phyloP scores from a whole-genome alignment of 2,113 vertebrate genomes.

The Gymnogyps californianus region DNA sequence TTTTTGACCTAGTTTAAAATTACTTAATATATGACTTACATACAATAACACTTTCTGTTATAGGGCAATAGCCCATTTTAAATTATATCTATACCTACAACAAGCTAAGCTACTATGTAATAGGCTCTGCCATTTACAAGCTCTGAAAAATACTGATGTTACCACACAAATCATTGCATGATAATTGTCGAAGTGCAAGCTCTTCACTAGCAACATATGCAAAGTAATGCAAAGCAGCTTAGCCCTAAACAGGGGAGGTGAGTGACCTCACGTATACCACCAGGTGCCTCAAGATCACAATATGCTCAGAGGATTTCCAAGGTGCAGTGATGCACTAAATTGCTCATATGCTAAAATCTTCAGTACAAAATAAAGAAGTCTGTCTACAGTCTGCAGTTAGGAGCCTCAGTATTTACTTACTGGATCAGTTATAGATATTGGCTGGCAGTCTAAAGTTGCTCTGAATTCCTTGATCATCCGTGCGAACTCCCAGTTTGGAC shows the following conservation, averaged over 20 bases:
- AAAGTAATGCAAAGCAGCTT: not conserved
- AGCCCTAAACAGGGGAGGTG: not conserved
- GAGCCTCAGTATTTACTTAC: slow-evolving; percentile 71
- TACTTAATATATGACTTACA: not conserved
- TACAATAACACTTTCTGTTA: not conserved
- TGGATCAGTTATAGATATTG: slow-evolving; percentile 75
- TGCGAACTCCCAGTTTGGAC: slow-evolving; percentile 92
- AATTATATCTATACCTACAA: not conserved
- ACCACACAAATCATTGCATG: not conserved
- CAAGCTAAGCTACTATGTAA: not conserved
- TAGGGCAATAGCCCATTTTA: not conserved
- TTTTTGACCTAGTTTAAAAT: not conserved
- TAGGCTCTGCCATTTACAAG: not conserved
- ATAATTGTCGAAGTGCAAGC: not conserved
- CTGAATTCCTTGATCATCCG: slow-evolving; percentile 92
- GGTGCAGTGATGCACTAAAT: not conserved
- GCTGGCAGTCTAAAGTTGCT: slow-evolving; percentile 81
- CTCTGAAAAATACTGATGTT: not conserved
- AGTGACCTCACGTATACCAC: not conserved
- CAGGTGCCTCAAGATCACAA: not conserved
- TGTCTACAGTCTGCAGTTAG: not conserved
- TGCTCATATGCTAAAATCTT: not conserved
- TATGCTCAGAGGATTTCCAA: not conserved
- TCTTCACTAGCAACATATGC: not conserved
- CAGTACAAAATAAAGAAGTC: not conserved